These are phyloP conservation scores for Anabacerthia variegaticeps DNA, from an alignment of 2,797 vertebrate genomes.

Conservation along the genomic window DNA sequence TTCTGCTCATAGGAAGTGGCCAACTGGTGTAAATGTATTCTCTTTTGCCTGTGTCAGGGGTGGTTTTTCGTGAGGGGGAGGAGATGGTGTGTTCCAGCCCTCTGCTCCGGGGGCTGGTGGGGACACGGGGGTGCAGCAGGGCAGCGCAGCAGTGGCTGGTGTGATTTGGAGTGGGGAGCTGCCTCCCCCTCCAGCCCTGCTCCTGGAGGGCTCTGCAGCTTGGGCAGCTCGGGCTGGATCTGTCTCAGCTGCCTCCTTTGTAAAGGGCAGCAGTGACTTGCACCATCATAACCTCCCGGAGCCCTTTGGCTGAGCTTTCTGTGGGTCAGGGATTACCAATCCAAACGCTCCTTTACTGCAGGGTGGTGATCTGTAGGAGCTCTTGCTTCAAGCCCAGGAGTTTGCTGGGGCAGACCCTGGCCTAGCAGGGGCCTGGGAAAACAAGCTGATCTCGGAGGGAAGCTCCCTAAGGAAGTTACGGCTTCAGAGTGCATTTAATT, in stretches of 20 bases:
- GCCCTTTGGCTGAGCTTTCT: not conserved
- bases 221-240: not conserved
- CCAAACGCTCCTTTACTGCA: not conserved
- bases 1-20: not conserved
- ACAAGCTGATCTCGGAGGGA: not conserved
- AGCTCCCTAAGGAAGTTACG: not conserved
- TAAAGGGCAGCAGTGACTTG: not conserved
- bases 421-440: not conserved
- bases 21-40: not conserved
- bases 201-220: not conserved
- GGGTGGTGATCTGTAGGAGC: not conserved
- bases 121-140: rapidly evolving
- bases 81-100: not conserved
- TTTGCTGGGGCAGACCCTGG: not conserved
- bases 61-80: not conserved
- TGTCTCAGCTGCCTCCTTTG: not conserved
- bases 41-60: not conserved
- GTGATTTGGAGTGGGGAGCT: not conserved
- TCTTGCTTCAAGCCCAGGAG: rapidly evolving
- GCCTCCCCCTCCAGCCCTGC: not conserved
- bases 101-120: not conserved
- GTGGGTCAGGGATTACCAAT: not conserved
- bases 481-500: rapidly evolving
- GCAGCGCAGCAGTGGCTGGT: not conserved
- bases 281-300: rapidly evolving